phyloP scores from a whole-genome alignment of 2,888 invertebrate genomes.

The Epinotia brunnichana region DNA sequence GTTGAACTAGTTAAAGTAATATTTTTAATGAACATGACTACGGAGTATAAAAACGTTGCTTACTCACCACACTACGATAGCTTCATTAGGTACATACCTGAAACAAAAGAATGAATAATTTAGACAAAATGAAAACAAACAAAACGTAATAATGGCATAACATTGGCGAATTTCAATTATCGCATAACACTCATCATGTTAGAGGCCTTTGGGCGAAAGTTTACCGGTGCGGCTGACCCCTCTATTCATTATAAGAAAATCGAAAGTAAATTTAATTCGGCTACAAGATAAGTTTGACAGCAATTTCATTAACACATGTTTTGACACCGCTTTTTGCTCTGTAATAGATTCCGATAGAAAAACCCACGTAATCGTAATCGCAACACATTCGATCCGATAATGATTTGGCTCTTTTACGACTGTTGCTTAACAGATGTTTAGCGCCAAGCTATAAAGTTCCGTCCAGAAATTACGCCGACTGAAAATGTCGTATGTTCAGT shows the following conservation, averaged over 20 bases:
- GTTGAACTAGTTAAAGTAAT: neutral
- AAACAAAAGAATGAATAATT: constrained; percentile 58
- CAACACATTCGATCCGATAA: constrained; percentile 40
- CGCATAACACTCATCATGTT: constrained; percentile 67
- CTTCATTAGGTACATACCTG: constrained; percentile 61
- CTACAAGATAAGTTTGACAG: constrained; percentile 67
- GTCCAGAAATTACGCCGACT: neutral
- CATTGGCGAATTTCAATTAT: constrained; percentile 57
- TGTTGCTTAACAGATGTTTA: constrained; percentile 36
- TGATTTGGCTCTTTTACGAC: constrained; percentile 46
- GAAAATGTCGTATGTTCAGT: constrained; percentile 12
- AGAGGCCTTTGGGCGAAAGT: constrained; percentile 74
- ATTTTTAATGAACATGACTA: constrained; percentile 8
- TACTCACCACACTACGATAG: constrained; percentile 25
- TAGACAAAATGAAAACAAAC: constrained; percentile 45
- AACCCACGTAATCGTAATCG: constrained; percentile 41
- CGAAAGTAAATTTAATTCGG: constrained; percentile 80
- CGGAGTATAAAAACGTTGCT: neutral
- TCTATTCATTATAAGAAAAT: constrained; percentile 76
- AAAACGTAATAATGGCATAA: constrained; percentile 57
- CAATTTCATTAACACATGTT: constrained; percentile 65
- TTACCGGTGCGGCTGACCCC: constrained; percentile 69
- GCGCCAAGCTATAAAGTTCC: constrained; percentile 31
- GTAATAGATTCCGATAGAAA: constrained; percentile 49
- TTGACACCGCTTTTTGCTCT: constrained; percentile 50